A percentile compares a stretch with the other conserved stretches of the same genome.
phyloP scores from a whole-genome alignment of 2,797 vertebrate genomes.

The Sphenopsis melanotis region DNA sequence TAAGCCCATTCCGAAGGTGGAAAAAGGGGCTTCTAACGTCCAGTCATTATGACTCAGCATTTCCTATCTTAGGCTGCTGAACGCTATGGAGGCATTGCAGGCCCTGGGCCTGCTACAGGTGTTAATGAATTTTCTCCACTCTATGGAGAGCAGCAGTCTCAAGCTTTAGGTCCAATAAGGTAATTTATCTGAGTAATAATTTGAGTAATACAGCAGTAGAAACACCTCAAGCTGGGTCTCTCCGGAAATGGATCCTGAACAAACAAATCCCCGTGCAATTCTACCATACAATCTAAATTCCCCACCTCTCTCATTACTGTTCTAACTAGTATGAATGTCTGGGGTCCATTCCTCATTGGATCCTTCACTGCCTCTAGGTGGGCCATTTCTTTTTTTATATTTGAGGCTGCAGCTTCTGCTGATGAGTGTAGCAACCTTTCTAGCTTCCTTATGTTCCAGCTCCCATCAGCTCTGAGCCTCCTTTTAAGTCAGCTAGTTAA shows the following conservation, averaged over 20 bases:
- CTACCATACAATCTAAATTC: not conserved
- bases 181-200: not conserved
- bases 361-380: not conserved
- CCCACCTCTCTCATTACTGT: not conserved
- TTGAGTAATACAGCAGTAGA: not conserved
- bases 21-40: no score
- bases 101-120: no score
- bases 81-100: no score
- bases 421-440: not conserved
- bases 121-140: not conserved
- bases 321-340: not conserved
- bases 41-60: no score
- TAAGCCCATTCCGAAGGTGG: no score
- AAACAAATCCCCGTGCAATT: not conserved
- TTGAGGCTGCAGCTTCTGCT: not conserved
- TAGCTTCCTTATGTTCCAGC: not conserved
- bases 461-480: not conserved
- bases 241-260: not conserved
- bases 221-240: rapidly evolving
- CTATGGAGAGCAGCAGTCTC: not conserved
- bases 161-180: not conserved
- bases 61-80: no score
- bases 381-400: not conserved
- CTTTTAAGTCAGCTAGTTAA: not conserved
- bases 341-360: not conserved